Conservation (phyloP, 2,888 invertebrate species). For the Diarsia rubi region DNA sequence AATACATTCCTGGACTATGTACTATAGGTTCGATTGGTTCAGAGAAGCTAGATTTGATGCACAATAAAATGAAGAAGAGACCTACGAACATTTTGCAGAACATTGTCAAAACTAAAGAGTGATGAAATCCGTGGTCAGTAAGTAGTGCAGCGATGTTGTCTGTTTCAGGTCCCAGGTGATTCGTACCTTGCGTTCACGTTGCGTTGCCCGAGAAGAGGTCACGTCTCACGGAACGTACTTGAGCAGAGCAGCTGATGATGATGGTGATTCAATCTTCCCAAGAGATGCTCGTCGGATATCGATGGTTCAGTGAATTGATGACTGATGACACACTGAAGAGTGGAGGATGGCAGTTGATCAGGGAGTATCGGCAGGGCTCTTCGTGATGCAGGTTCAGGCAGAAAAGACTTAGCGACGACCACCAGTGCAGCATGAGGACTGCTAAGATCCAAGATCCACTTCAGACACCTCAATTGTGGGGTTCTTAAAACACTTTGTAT, state of each 20-base stretch:
- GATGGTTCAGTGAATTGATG: background rate
- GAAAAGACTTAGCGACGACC: background rate
- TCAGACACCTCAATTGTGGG: too few species aligned
- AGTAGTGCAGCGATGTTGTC: background rate
- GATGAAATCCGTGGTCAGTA: background rate
- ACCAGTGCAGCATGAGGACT: background rate
- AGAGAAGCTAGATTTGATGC: conserved; percentile 20
- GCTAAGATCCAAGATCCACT: background rate
- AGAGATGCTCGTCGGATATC: background rate
- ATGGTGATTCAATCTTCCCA: background rate
- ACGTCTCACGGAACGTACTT: background rate
- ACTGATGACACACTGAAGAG: background rate
- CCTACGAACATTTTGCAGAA: conserved; percentile 31
- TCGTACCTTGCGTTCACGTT: background rate
- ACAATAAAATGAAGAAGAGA: conserved; percentile 32
- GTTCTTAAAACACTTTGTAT: background rate
- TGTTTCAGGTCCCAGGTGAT: background rate
- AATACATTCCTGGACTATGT: conserved; percentile 38
- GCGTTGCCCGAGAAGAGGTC: background rate
- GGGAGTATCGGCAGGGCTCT: background rate
- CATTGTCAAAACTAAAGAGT: background rate
- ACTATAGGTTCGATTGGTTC: conserved; percentile 28
- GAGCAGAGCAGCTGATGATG: background rate
- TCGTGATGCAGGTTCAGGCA: background rate
- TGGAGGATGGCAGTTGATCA: background rate